These are phyloP conservation scores for Helicoverpa assulta DNA, from an alignment of 2,888 invertebrate species.

Conservation along the genomic window DNA sequence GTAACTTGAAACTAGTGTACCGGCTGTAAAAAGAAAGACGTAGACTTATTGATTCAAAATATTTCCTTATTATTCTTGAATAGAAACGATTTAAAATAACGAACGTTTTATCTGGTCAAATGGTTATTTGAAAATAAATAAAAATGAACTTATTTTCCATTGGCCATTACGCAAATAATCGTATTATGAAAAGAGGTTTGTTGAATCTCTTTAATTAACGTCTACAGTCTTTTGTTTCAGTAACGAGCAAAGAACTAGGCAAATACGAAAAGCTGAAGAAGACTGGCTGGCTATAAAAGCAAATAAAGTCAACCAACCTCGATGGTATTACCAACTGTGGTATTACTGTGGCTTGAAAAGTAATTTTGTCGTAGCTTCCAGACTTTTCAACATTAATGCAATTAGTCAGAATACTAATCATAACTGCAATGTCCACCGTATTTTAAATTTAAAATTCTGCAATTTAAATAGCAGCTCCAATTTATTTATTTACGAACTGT, in stretches of 20 bases:
- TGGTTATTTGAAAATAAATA: background rate
- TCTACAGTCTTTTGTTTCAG: slow-evolving; percentile 45
- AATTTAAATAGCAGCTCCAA: slow-evolving; percentile 11
- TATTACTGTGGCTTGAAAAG: slow-evolving; percentile 13
- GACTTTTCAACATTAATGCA: slow-evolving; percentile 32
- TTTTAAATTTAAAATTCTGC: slow-evolving; percentile 11
- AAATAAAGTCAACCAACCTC: slow-evolving; percentile 26
- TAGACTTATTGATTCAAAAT: background rate
- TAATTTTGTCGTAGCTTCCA: slow-evolving; percentile 25
- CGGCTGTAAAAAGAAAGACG: background rate
- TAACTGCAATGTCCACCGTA: slow-evolving; percentile 9
- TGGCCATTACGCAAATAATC: slow-evolving; percentile 8
- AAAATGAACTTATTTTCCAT: background rate
- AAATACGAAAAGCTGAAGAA: slow-evolving; percentile 35
- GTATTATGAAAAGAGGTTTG: slow-evolving; percentile 8
- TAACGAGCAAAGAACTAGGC: slow-evolving; percentile 46
- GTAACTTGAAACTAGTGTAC: background rate
- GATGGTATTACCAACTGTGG: slow-evolving; percentile 1
- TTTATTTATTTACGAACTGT: slow-evolving; percentile 20
- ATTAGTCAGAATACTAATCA: slow-evolving; percentile 45
- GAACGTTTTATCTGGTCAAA: background rate
- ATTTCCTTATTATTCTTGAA: background rate
- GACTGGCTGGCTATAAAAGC: slow-evolving; percentile 29
- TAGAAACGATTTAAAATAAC: background rate
- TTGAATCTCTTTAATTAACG: slow-evolving; percentile 37